Evolutionary conservation across 2,888 invertebrate species (phyloP).

Genomic region (Perithous albicinctus): DNA sequence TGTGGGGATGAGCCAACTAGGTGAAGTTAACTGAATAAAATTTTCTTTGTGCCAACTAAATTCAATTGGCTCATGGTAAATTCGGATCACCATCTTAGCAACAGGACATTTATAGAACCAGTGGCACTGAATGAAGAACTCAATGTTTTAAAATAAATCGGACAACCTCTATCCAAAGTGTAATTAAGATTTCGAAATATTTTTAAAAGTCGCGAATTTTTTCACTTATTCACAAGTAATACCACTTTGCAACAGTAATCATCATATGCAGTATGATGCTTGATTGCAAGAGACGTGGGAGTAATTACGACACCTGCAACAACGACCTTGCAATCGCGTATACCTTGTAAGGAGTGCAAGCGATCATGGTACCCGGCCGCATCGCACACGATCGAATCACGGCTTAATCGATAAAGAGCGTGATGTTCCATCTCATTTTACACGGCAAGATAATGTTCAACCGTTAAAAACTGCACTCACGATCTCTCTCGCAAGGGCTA

Average conservation of each 20-base stretch:
- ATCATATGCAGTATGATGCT: conserved; percentile 1
- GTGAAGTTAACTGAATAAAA: too few species aligned
- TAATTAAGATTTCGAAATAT: not conserved
- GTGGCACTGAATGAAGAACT: too few species aligned
- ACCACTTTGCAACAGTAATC: conserved; percentile 7
- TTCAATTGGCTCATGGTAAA: too few species aligned
- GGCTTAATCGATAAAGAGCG: conserved; percentile 65
- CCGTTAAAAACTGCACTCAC: conserved; percentile 20
- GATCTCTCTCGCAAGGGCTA: conserved; percentile 9
- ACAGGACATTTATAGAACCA: too few species aligned
- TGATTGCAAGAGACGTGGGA: conserved; percentile 71
- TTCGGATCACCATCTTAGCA: too few species aligned
- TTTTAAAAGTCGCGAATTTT: not conserved
- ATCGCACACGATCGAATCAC: conserved; percentile 35
- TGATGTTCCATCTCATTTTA: conserved; percentile 60
- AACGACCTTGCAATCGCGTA: conserved; percentile 78
- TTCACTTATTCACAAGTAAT: not conserved
- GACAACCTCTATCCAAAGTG: too few species aligned
- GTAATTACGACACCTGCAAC: conserved; percentile 75
- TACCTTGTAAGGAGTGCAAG: conserved; percentile 75
- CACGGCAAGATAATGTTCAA: conserved; percentile 47
- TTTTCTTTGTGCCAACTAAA: too few species aligned
- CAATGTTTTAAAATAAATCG: too few species aligned
- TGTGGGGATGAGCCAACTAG: too few species aligned
- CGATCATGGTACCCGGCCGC: conserved; percentile 52